Evolutionary conservation across 2,113 vertebrate species (phyloP).

Genomic region (Lepisosteus osseus): DNA sequence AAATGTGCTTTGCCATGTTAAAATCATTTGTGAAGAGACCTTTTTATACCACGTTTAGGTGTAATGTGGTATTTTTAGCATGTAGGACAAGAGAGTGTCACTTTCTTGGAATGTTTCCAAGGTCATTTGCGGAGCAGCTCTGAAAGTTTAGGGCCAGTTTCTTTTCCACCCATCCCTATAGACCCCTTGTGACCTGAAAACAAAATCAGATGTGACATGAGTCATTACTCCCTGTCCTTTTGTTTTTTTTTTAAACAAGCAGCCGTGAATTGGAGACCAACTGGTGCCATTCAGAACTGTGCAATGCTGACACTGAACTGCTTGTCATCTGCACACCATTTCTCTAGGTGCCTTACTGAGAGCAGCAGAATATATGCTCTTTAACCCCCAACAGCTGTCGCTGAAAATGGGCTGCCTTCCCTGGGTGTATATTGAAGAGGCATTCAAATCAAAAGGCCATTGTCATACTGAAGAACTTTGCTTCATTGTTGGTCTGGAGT

Average conservation of each 20-base stretch:
- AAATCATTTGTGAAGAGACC: background rate
- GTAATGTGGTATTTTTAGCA: conserved; percentile 1
- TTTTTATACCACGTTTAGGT: background rate
- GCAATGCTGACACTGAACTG: background rate
- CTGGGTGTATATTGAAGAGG: background rate
- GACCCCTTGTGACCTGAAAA: conserved; percentile 1
- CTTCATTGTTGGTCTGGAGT: background rate
- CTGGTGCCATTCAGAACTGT: background rate
- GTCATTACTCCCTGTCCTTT: background rate
- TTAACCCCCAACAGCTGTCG: background rate
- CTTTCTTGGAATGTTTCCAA: conserved; percentile 11
- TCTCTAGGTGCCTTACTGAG: background rate
- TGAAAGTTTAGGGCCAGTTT: background rate
- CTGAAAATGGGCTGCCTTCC: background rate
- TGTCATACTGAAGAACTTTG: background rate
- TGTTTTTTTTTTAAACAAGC: background rate
- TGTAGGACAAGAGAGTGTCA: conserved; percentile 15
- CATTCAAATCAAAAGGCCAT: background rate
- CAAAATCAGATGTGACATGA: background rate
- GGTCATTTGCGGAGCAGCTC: background rate
- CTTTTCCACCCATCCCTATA: background rate
- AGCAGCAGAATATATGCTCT: background rate
- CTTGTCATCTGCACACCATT: background rate
- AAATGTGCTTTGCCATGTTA: too few relatives aligned
- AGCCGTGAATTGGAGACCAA: background rate